A percentile compares a stretch with the other conserved stretches of the same genome.
Evolutionary conservation across 2,888 invertebrate genomes (phyloP).

Genomic region (Thereva nobilitata): DNA sequence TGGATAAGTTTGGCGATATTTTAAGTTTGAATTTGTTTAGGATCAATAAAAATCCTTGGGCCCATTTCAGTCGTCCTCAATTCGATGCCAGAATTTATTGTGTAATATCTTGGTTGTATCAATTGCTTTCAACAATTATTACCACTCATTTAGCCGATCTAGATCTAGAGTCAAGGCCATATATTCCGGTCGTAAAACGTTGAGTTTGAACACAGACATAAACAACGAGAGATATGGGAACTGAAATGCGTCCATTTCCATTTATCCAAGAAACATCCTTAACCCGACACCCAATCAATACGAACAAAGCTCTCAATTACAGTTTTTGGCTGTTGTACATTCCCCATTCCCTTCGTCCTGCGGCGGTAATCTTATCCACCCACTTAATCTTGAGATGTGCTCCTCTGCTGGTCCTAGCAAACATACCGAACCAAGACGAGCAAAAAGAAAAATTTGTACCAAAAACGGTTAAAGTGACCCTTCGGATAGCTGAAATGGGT

Average conservation of each 20-base stretch:
- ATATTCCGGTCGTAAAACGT: too few relatives aligned
- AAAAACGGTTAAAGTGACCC: constrained; percentile 18
- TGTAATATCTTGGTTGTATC: too few relatives aligned
- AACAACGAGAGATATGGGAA: not conserved
- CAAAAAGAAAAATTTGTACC: constrained; percentile 5
- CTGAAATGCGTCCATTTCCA: not conserved
- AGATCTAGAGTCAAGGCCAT: too few relatives aligned
- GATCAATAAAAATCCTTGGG: too few relatives aligned
- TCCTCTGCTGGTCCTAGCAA: too few relatives aligned
- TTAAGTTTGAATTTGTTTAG: too few relatives aligned
- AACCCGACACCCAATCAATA: constrained; percentile 32
- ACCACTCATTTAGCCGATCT: too few relatives aligned
- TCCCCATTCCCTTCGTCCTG: not conserved
- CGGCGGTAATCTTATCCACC: constrained; percentile 26
- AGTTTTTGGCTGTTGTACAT: constrained; percentile 9
- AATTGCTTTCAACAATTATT: too few relatives aligned
- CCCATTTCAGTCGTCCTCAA: too few relatives aligned
- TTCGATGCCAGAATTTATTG: too few relatives aligned
- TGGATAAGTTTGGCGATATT: too few relatives aligned
- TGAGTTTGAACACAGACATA: too few relatives aligned
- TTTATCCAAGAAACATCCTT: not conserved
- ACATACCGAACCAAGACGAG: not conserved
- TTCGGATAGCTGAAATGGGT: constrained; percentile 26
- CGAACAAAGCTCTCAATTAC: constrained; percentile 25
- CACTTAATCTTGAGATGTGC: constrained; percentile 29